A percentile compares a stretch with the other conserved stretches of the same genome.
These are phyloP conservation scores for Porites australiensis DNA, from an alignment of 64 coral and sea anemone genomes.

Conservation along the genomic window DNA sequence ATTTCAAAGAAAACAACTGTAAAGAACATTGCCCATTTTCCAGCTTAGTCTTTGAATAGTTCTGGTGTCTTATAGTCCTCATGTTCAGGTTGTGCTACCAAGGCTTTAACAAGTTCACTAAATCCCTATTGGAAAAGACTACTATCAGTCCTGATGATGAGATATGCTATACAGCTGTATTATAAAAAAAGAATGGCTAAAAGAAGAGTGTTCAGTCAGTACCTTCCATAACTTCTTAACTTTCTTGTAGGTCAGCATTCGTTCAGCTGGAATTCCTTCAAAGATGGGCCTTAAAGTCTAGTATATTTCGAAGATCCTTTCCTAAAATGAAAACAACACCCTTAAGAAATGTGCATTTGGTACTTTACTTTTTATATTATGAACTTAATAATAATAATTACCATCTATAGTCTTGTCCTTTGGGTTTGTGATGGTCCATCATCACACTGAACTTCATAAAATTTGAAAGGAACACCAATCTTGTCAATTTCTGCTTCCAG, in stretches of 20 bases:
- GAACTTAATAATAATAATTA: background rate
- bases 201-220: background rate
- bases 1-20: background rate
- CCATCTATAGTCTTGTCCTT: slow-evolving; percentile 68
- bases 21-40: slow-evolving; percentile 30
- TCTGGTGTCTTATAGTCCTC: background rate
- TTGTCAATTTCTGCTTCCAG: slow-evolving; percentile 36
- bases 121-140: slow-evolving; percentile 4
- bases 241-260: background rate
- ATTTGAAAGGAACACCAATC: slow-evolving; percentile 52
- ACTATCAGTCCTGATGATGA: background rate
- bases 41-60: background rate
- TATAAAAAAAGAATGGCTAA: background rate
- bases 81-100: background rate
- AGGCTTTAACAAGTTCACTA: background rate
- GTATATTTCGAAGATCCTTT: background rate
- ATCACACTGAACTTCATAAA: slow-evolving; percentile 37
- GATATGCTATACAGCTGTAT: background rate
- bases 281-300: background rate
- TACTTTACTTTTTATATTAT: background rate
- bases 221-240: slow-evolving; percentile 30
- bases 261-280: background rate
- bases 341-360: background rate
- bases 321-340: background rate
- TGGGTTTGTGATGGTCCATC: slow-evolving; percentile 15